A percentile compares a stretch with the other conserved stretches of the same genome.
phyloP scores from a whole-genome alignment of 2,113 vertebrate genomes.

The Salvelinus fontinalis region DNA sequence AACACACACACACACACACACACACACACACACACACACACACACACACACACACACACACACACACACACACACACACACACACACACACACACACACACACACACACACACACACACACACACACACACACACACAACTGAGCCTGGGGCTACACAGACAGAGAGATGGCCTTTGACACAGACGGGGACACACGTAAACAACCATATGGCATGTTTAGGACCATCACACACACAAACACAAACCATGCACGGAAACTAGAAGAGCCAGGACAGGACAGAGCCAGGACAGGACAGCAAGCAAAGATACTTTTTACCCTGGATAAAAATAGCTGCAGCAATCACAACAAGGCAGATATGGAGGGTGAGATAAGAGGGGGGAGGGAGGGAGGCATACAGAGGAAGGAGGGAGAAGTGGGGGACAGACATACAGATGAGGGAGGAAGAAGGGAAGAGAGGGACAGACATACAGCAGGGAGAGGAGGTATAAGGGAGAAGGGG shows the following conservation, averaged over 20 bases:
- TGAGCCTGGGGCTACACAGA: slow-evolving; percentile 8
- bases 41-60: slow-evolving; percentile 16
- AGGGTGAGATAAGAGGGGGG: slow-evolving; percentile 14
- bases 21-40: not conserved
- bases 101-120: not conserved
- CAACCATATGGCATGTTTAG: not conserved
- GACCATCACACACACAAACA: slow-evolving; percentile 5
- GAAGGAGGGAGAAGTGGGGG: not conserved
- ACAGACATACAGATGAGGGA: not conserved
- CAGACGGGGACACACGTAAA: slow-evolving; percentile 21
- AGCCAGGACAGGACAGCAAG: not conserved
- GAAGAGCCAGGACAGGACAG: not conserved
- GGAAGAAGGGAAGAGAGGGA: too few species aligned
- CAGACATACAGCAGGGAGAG: too few species aligned
- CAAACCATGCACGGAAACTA: slow-evolving; percentile 5
- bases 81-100: not conserved
- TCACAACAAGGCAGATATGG: slow-evolving; percentile 21
- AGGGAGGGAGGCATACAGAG: not conserved
- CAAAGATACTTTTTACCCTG: slow-evolving; percentile 13
- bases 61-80: not conserved
- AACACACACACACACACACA: not conserved
- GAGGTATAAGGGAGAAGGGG: not conserved
- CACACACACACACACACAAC: slow-evolving; percentile 18
- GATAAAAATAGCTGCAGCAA: slow-evolving; percentile 44
- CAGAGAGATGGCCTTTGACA: slow-evolving; percentile 59